Base-by-base conservation (phyloP, 1,140 invertebrate species). In the Anagrus nilaparvatae region DNA sequence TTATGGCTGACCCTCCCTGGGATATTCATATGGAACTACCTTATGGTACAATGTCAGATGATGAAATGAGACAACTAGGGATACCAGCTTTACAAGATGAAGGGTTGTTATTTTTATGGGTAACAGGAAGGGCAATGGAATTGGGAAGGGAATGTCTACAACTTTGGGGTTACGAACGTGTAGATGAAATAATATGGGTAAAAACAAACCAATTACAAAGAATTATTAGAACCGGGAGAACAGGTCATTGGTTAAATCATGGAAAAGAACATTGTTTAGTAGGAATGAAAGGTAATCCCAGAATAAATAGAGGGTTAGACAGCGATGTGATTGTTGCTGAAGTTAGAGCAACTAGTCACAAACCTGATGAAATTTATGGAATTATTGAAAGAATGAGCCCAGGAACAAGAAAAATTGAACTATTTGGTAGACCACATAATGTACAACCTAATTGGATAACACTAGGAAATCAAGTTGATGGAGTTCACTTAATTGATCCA, bases 381-480 rank as follows among this genome's bases (percentile, higher is more conserved):
- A 88, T 89, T 37, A 88, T 89, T 43, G 84, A 90, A 56, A 63
- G 87, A 37, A 73, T 90, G 33, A 88, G 84, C 54, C 86, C 87
- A 0, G 92, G 94, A 0, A 97, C 94, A 0, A 77, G 92, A 31
- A 98, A 99, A 74, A 94, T 97, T 51, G 94, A 98, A 70, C 69
- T 99, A 5, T 99, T 99, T 69, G 95, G 95, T 0, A 67, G 95
- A 38, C 92, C 92, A 5, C 95, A 98, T 61, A 98, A 98, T 65
- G 87, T 97, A 7, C 94, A 97, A 62, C 93, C 94, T 1, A 98
- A 97, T 65, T 98, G 94, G 95, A 92, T 96, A 44, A 97, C 92
- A 3, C 63, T 96, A 3, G 92, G 92, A 0, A 96, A 96, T 70
- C 92, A 96, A 71, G 77, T 96, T 16, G 88, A 94, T 59, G 92